Evolutionary conservation across 2,113 vertebrate genomes (phyloP), one percentile per base, ranked within the genome.

Genomic region (Dipodomys ordii): DNA sequence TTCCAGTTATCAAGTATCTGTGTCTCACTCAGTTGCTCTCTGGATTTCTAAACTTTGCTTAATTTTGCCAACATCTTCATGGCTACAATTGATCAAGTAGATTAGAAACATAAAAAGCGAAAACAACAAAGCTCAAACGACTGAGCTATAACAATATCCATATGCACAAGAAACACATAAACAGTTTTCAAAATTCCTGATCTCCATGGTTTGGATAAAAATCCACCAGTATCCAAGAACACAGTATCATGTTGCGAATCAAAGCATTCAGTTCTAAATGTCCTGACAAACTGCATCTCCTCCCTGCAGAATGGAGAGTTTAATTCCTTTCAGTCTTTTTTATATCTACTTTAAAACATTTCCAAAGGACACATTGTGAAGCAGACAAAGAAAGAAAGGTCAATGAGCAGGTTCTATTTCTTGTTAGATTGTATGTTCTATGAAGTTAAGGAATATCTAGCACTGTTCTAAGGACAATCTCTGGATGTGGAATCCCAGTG

Each of bases 41-140:
- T 71, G 7, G 15, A 69, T 91, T 92, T 87, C 73, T 84, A 64
- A 94, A 44, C 57, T 77, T 72, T 60, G 62, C 7, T 86, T 23
- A 44, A 32, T 53, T 90, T 80, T 78, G 20, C 76, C 60, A 69
- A 83, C 80, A 74, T 77, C 32, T 23, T 90, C 18, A 23, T 68
- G 30, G 25, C 83, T 71, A 80, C 92, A 80, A 65, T 49, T 39
- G 68, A 64, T 68, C 53, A 87, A 84, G 35, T 32, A 62, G n/a
- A 92, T 73, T 72, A 89, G 82, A 87, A 92, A 60, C n/a, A 90
- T 25, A 80, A 93, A 94, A 35, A 69, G 16, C 27, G 53, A 68
- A 83, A n/a, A 88, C 74, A 39, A 2, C 27, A 30, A 11, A 39
- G 11, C 1, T 68, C 49, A 83, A 49, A 88, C 22, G 20, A 77